Percentiles rank a stretch among this genome's conserved stretches.
phyloP scores from a whole-genome alignment of 1,140 invertebrate species.

The Neodiprion pinetum region DNA sequence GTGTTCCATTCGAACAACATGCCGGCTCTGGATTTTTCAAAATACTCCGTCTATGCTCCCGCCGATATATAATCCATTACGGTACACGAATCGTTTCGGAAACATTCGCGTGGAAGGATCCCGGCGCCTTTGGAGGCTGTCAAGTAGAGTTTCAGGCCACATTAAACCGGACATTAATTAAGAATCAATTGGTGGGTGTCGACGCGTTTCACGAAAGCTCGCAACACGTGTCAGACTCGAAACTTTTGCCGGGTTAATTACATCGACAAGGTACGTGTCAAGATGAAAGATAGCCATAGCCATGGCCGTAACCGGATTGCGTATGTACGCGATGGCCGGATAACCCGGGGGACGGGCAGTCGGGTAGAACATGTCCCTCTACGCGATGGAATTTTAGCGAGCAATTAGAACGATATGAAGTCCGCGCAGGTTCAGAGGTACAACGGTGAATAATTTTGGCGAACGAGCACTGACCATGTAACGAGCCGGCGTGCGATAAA shows the following conservation, averaged over 20 bases:
- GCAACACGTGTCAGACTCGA: no score
- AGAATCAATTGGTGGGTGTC: no score
- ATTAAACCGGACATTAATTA: no score
- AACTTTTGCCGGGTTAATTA: neutral
- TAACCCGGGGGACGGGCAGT: neutral
- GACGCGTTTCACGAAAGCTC: no score
- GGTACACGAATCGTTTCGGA: no score
- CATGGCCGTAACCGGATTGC: neutral
- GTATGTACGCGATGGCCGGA: neutral
- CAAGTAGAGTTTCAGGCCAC: no score
- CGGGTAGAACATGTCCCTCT: constrained; percentile 9
- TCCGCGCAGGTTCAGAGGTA: constrained; percentile 32
- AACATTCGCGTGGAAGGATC: no score
- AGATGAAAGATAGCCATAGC: neutral
- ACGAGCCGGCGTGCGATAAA: constrained; percentile 45
- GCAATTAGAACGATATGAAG: constrained; percentile 50
- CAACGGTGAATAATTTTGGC: constrained; percentile 52
- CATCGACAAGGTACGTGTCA: neutral
- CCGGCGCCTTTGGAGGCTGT: no score
- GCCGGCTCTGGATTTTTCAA: no score
- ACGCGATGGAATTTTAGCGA: constrained; percentile 40
- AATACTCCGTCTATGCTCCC: no score
- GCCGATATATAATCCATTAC: no score
- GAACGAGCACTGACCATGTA: constrained; percentile 47
- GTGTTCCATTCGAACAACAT: no score